phyloP scores from a whole-genome alignment of 2,113 vertebrate genomes.

The Dolichotis patagonum region DNA sequence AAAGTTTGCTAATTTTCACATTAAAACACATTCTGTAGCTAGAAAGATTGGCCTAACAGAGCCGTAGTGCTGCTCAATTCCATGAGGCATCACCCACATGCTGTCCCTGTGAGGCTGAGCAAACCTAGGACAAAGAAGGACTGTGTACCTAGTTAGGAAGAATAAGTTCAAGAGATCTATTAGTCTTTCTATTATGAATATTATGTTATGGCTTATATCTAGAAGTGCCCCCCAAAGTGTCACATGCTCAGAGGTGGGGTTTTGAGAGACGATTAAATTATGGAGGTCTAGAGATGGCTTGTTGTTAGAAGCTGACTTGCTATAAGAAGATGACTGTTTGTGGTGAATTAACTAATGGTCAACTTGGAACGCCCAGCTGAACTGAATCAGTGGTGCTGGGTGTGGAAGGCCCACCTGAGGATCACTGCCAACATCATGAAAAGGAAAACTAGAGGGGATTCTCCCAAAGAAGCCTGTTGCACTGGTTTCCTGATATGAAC shows the following conservation, averaged over 20 bases:
- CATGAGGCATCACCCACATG: background rate
- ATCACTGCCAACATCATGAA: too few relatives aligned
- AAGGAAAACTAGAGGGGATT: too few relatives aligned
- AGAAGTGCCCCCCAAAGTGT: background rate
- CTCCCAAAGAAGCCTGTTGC: background rate
- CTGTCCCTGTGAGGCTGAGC: fast-evolving
- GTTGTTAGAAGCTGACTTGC: too few relatives aligned
- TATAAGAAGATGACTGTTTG: too few relatives aligned
- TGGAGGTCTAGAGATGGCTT: background rate
- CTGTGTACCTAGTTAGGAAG: background rate
- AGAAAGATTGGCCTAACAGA: background rate
- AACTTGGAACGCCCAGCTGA: too few relatives aligned
- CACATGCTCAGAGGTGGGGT: background rate
- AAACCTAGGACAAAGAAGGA: background rate
- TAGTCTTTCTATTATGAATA: background rate
- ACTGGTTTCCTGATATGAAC: background rate
- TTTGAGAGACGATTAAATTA: background rate
- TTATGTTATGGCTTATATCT: background rate
- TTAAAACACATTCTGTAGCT: background rate
- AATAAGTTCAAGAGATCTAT: background rate
- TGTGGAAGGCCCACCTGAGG: too few relatives aligned
- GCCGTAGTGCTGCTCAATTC: background rate
- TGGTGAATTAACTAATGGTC: too few relatives aligned
- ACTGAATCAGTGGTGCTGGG: too few relatives aligned
- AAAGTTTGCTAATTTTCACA: background rate